These are phyloP conservation scores for Drosophila nannoptera DNA, from an alignment of 1,140 invertebrate species.

Conservation along the genomic window DNA sequence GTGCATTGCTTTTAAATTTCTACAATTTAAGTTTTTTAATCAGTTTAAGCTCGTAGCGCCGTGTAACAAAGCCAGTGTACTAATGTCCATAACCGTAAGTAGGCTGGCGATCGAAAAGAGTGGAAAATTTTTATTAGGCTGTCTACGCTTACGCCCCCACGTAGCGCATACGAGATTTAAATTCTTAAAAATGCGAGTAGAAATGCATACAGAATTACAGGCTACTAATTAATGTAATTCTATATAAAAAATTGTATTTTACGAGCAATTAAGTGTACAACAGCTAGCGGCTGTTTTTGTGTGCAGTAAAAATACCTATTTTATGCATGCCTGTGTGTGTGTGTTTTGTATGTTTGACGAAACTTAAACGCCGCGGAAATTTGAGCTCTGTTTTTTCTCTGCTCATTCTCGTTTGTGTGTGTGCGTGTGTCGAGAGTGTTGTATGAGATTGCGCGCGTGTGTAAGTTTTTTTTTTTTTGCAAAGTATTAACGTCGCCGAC, in stretches of 20 bases:
- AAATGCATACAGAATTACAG: constrained; percentile 45
- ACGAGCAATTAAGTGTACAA: constrained; percentile 22
- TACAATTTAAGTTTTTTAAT: constrained; percentile 40
- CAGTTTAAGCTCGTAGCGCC: constrained; percentile 51
- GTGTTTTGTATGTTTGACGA: constrained; percentile 36
- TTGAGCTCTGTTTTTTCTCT: constrained; percentile 58
- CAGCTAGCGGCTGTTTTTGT: constrained; percentile 12
- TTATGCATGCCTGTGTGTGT: neutral
- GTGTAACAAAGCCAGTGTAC: constrained; percentile 63
- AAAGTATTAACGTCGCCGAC: constrained; percentile 62
- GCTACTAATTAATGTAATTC: constrained; percentile 42
- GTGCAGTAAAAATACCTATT: neutral
- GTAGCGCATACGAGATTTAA: constrained; percentile 51
- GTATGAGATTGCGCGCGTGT: constrained; percentile 44
- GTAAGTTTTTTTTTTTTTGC: constrained; percentile 58
- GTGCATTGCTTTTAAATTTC: constrained; percentile 47
- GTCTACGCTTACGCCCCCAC: constrained; percentile 63
- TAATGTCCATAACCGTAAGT: constrained; percentile 79
- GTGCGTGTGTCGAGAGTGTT: constrained; percentile 28
- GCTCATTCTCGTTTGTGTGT: constrained; percentile 14
- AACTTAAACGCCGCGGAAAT: constrained; percentile 62
- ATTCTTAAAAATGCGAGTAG: constrained; percentile 38
- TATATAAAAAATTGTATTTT: constrained; percentile 36
- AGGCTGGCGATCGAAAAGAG: constrained; percentile 1
- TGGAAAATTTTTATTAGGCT: constrained; percentile 11